These are phyloP conservation scores for Ophion slaviceki DNA, from an alignment of 2,888 invertebrate genomes.

Conservation along the genomic window DNA sequence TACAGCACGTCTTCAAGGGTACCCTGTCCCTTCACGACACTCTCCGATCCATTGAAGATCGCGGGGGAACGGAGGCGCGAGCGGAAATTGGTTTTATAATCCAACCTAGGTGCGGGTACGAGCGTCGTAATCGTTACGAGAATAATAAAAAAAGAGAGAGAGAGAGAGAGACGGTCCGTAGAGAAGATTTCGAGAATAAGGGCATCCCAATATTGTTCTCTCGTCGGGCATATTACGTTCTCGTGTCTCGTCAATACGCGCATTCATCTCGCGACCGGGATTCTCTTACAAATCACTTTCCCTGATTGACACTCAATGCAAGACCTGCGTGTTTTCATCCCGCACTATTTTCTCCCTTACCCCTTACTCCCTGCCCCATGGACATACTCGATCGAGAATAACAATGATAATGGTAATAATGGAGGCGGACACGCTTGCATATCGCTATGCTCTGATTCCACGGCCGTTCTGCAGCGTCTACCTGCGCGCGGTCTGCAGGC, in stretches of 20 bases:
- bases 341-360: conserved; percentile 45
- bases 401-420: conserved; percentile 54
- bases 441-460: conserved; percentile 41
- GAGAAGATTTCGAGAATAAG: conserved; percentile 3
- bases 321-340: conserved; percentile 51
- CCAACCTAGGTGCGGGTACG: conserved; percentile 64
- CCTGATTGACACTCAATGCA: conserved; percentile 82
- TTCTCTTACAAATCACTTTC: conserved; percentile 82
- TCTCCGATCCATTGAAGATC: conserved; percentile 3
- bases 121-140: conserved; percentile 68
- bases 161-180: conserved; percentile 19
- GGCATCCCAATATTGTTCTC: conserved; percentile 22
- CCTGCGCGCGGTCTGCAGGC: conserved; percentile 19
- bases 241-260: conserved; percentile 49
- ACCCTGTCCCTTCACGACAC: conserved; percentile 33
- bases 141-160: conserved; percentile 27
- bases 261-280: conserved; percentile 51
- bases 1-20: conserved; percentile 6
- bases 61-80: conserved; percentile 40
- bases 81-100: conserved; percentile 82
- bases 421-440: conserved; percentile 41
- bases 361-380: conserved; percentile 69
- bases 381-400: conserved; percentile 72
- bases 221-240: conserved; percentile 54
- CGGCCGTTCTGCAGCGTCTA: conserved; percentile 27